Evolutionary conservation across 2,113 vertebrate genomes (phyloP).

Genomic region (Bufo bufo): DNA sequence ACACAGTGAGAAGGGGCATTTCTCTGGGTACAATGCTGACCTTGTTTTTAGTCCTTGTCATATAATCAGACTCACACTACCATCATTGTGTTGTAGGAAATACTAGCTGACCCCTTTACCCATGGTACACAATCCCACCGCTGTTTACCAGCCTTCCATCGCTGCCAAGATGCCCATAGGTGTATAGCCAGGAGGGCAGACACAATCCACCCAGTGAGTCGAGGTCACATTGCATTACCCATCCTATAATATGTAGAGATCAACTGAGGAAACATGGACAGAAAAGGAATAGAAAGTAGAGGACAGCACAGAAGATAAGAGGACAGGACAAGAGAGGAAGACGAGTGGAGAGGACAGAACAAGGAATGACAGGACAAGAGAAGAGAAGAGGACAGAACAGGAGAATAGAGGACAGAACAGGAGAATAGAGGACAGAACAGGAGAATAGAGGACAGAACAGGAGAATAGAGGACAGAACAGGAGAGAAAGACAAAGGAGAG

Average conservation of each 20-base stretch:
- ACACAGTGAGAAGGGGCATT: neutral
- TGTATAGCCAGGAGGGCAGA: slow-evolving; percentile 9
- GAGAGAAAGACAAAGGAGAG: too few relatives aligned
- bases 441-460: too few relatives aligned
- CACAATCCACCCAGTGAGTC: neutral
- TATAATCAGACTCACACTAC: neutral
- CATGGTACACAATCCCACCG: neutral
- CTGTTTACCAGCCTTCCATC: neutral
- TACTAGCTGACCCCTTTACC: neutral
- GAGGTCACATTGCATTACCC: neutral
- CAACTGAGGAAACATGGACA: neutral
- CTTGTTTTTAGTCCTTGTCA: neutral
- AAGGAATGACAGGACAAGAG: too few relatives aligned
- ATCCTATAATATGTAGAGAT: neutral
- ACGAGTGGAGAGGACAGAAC: too few relatives aligned
- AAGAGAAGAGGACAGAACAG: too few relatives aligned
- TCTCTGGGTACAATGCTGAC: slow-evolving; percentile 15
- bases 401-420: too few relatives aligned
- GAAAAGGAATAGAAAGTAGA: too few relatives aligned
- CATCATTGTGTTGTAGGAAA: slow-evolving; percentile 23
- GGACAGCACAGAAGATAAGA: too few relatives aligned
- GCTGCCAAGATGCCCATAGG: neutral
- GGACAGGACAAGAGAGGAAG: too few relatives aligned
- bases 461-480: too few relatives aligned
- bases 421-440: too few relatives aligned